Evolutionary conservation across 23 tunicate species (phyloP), one percentile per base, ranked within the genome.

Genomic region (Oikopleura vanhoeffeni): DNA sequence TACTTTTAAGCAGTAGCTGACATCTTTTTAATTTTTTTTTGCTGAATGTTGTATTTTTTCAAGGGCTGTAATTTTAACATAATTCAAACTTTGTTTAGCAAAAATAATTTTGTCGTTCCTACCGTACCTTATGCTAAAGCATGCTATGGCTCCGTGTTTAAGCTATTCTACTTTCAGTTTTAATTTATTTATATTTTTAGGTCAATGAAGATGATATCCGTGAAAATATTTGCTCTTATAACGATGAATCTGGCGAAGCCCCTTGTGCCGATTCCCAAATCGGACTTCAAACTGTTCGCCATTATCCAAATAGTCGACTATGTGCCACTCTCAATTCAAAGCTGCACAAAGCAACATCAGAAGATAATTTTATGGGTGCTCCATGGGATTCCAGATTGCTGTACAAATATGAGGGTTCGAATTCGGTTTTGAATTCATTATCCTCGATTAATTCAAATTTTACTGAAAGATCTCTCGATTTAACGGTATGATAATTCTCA

Each of bases 351-450:
- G 24, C 64, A 24, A 24, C 64, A 49, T 8, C 64, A 13, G 64
- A 49, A 13, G 79, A 71, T 13, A 71, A 71, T 32, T 71, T 71
- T 71, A 71, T 30, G 27, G 79, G 79, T 38, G 79, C 79, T 24
- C 79, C 79, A 2, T 71, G 79, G 79, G 79, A 71, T 30, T 71
- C 79, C 3, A 18, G 79, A 13, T 30, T 71, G 2, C 38, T 71
- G 34, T 71, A 71, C 79, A 71, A 71, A 71, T 71, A 71, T 30
- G 79, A 71, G 32, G 79, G 79, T 2, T 71, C 79, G 32, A 71
- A 71, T 38, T 71, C 79, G 38, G 79, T 71, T 3, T 30, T 71
- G 34, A 71, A 71, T 71, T 71, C 79, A 4, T 30, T 71, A 3
- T 13, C 34, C 32, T 71, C 79, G 35, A 33, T 71, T 2, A 71